Conservation (phyloP, 30 jellyfish, hydroid and myxozoan genomes). For the Turritopsis dohrnii region DNA sequence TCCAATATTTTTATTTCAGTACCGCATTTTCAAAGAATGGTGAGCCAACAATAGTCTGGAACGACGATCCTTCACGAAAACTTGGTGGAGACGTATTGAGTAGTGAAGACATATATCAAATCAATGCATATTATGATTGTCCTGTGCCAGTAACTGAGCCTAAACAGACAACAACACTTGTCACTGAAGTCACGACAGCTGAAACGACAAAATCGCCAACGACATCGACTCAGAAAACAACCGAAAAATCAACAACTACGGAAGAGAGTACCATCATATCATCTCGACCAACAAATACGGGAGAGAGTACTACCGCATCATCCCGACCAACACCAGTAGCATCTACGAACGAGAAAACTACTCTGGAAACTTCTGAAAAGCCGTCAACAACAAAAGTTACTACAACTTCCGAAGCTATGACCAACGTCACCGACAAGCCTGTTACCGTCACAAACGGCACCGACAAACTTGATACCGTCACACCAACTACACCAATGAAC, state of each 20-base stretch:
- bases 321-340: background rate
- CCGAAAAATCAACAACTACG: background rate
- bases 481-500: background rate
- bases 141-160: background rate
- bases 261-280: background rate
- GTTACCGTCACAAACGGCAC: too few species aligned
- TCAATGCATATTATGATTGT: slow-evolving; percentile 4
- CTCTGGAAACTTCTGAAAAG: background rate
- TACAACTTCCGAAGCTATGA: background rate
- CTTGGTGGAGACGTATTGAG: slow-evolving; percentile 5
- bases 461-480: background rate
- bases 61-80: background rate
- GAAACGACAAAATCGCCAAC: slow-evolving; percentile 1
- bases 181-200: background rate
- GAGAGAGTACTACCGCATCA: background rate
- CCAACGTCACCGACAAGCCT: background rate
- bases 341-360: too few species aligned
- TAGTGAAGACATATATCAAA: background rate
- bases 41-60: slow-evolving; percentile 7
- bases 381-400: background rate
- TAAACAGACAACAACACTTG: background rate
- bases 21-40: background rate
- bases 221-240: background rate
- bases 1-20: background rate
- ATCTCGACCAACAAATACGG: background rate